Evolutionary conservation across 2,888 invertebrate genomes (phyloP).

Genomic region (Didymodactylos carnosus): DNA sequence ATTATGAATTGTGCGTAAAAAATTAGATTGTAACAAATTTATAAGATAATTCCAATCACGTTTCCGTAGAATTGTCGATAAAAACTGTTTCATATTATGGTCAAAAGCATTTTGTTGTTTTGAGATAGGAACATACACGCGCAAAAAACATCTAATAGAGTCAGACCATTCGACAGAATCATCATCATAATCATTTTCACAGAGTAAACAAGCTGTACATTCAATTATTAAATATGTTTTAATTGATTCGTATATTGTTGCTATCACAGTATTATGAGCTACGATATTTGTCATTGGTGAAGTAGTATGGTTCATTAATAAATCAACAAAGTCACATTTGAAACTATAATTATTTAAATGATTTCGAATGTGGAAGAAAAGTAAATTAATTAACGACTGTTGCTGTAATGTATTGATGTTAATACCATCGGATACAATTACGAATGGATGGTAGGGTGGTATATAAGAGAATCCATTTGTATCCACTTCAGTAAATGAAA

Average conservation of each 20-base stretch:
- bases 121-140: not conserved
- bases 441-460: not conserved
- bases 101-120: not conserved
- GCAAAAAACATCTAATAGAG: no score
- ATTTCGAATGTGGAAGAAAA: not conserved
- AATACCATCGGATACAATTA: not conserved
- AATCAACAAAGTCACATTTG: not conserved
- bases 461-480: no score
- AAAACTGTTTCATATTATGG: not conserved
- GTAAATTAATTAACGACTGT: not conserved
- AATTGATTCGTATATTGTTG: not conserved
- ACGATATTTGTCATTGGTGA: no score
- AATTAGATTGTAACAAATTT: not conserved
- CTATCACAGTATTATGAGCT: no score
- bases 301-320: not conserved
- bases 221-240: not conserved
- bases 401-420: not conserved
- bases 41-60: not conserved
- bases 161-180: no score
- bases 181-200: not conserved
- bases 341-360: not conserved
- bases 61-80: not conserved
- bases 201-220: not conserved
- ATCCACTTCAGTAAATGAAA: not conserved
- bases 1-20: not conserved